These are phyloP conservation scores for Antedon mediterranea DNA, from an alignment of 53 echinoderm and acorn worm genomes.

Conservation along the genomic window DNA sequence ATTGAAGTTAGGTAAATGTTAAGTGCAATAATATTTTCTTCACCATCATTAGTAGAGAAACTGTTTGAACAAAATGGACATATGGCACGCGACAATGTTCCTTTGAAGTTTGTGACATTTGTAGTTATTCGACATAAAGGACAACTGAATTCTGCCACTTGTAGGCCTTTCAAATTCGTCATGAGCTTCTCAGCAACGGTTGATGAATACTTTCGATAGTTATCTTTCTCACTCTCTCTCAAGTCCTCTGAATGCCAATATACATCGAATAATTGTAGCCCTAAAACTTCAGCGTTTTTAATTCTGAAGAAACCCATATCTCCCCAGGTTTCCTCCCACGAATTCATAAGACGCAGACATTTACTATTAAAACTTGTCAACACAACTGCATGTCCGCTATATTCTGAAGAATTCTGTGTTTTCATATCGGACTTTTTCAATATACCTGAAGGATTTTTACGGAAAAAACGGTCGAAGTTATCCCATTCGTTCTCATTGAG, in stretches of 20 bases:
- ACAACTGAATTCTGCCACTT: too few species aligned
- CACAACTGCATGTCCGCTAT: constrained; percentile 10
- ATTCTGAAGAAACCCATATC: constrained; percentile 18
- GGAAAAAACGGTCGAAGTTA: not conserved
- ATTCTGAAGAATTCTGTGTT: not conserved
- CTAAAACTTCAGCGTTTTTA: not conserved
- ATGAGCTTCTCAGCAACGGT: too few species aligned
- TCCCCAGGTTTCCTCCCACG: constrained; percentile 7
- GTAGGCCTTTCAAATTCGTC: too few species aligned
- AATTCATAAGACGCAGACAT: constrained; percentile 16
- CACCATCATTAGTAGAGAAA: not conserved
- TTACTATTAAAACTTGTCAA: constrained; percentile 11
- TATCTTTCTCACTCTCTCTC: too few species aligned
- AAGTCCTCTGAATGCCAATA: too few species aligned
- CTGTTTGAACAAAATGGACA: not conserved
- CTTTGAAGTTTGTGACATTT: not conserved
- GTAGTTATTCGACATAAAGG: too few species aligned
- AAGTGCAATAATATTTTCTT: constrained; percentile 6
- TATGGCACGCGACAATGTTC: not conserved
- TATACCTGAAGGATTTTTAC: not conserved
- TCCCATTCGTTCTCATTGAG: not conserved
- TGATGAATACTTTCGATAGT: too few species aligned
- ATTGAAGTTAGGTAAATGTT: constrained; percentile 10
- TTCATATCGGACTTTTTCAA: not conserved
- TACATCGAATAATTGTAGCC: too few species aligned